Conservation (phyloP, 2,113 vertebrate species). For the Trochalopteron elliotii region DNA sequence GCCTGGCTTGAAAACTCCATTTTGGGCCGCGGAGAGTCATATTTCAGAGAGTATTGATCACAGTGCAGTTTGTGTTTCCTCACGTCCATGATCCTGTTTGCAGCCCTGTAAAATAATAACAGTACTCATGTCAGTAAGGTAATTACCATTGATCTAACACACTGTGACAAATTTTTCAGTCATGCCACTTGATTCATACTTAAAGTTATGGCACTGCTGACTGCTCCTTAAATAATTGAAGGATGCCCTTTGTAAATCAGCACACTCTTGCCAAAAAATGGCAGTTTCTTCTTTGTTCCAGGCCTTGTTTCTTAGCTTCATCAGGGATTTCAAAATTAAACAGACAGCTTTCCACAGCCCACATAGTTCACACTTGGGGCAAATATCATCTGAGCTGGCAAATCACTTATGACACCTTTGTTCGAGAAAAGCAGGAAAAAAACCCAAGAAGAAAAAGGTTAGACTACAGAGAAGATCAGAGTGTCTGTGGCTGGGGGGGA, state of each 20-base stretch:
- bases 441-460: not conserved
- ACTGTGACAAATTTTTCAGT: constrained; percentile 88
- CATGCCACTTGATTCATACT: constrained; percentile 89
- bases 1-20: constrained; percentile 87
- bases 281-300: constrained; percentile 66
- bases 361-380: not conserved
- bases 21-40: constrained; percentile 86
- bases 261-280: constrained; percentile 52
- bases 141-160: constrained; percentile 98
- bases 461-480: constrained; percentile 3
- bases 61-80: constrained; percentile 80
- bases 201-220: constrained; percentile 75
- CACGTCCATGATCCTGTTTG: constrained; percentile 88
- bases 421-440: not conserved
- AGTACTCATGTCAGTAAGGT: constrained; percentile 95
- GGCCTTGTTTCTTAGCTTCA: constrained; percentile 60
- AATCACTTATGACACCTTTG: constrained; percentile 52
- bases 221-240: constrained; percentile 77
- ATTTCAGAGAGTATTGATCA: constrained; percentile 93
- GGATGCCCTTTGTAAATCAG: constrained; percentile 75
- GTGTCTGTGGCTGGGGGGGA: not conserved
- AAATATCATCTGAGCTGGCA: constrained; percentile 41
- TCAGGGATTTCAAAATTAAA: constrained; percentile 70
- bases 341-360: constrained; percentile 55
- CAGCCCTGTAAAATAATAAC: constrained; percentile 99